Evolutionary conservation across 2,888 invertebrate species (phyloP), one percentile per base, ranked within the genome.

Genomic region (Limnephilus marmoratus): DNA sequence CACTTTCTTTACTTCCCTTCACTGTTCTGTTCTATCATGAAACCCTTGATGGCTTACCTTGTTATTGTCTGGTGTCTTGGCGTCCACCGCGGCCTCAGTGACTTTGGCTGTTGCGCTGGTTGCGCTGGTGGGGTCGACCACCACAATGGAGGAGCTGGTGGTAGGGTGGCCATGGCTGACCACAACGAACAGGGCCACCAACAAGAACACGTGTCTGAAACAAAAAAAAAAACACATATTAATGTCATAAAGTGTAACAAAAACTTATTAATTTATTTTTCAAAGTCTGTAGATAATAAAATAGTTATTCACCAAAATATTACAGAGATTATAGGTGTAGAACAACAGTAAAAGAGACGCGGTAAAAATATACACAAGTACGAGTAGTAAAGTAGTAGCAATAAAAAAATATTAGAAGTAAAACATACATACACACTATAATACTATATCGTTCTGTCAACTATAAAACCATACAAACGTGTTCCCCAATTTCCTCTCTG

Each of bases 91-190:
- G 49, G 53, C n/a, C 31, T 87, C 49, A 4, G 49, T 31, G 49
- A 29, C 49, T 29, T 29, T 31, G 68, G 49, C 31, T 12, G 45
- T 9, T 31, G 49, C 15, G 34, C 18, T 18, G n/a, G 24, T 53
- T 13, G 86, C 12, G 49, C 31, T 53, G n/a, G 86, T 86, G 53
- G 53, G 68, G 88, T 81, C 88, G 24, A 80, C 88, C 37, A 89
- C 88, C 80, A 89, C 88, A 5, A 89, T 80, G 81, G 88, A 80
- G 37, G 68, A 31, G 37, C 37, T 9, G 9, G 88, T 37, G 37
- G 37, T 68, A 3, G 88, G 88, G 41, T 89, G 37, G 34, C 80
- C 88, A n/a, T 37, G 88, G 88, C 24, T 24, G 37, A 80, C 34
- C 80, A 34, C 88, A 2, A 29, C 88, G 29, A 29, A 89, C 24